Evolutionary conservation across 2,888 invertebrate species (phyloP).

Genomic region (Nemurella pictetii): DNA sequence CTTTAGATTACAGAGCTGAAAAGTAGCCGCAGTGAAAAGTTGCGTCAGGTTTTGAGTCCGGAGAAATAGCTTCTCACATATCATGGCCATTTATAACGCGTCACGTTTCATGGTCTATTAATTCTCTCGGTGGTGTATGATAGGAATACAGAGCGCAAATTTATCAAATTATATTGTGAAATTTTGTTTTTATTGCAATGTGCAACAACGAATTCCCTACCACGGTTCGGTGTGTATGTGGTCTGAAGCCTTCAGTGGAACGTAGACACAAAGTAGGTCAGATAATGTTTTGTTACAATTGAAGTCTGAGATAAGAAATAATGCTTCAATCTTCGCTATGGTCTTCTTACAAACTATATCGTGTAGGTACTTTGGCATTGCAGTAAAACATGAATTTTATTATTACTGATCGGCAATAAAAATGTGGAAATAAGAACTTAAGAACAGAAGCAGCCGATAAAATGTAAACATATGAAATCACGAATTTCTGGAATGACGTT

Average conservation of each 20-base stretch:
- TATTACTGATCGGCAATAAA: no score
- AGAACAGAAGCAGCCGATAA: no score
- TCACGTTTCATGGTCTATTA: not conserved
- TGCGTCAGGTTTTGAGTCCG: no score
- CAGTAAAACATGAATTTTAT: no score
- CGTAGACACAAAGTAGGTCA: not conserved
- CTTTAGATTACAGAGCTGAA: not conserved
- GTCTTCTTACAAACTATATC: no score
- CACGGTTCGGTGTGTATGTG: not conserved
- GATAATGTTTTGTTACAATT: not conserved
- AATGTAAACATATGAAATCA: no score
- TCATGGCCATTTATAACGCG: not conserved
- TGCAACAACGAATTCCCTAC: not conserved
- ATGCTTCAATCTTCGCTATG: no score
- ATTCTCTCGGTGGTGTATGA: not conserved
- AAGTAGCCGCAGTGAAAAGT: not conserved
- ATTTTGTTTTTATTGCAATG: not conserved
- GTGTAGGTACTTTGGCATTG: no score
- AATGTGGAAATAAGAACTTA: no score
- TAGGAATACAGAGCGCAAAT: not conserved
- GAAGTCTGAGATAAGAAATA: not conserved
- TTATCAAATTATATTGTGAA: not conserved
- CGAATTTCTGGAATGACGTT: no score
- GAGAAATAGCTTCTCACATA: not conserved
- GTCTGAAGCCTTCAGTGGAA: not conserved